Percentiles rank a stretch among this genome's conserved stretches.
Conservation (phyloP, 2,888 invertebrate genomes). For the Hydroisotoma schaefferi region DNA sequence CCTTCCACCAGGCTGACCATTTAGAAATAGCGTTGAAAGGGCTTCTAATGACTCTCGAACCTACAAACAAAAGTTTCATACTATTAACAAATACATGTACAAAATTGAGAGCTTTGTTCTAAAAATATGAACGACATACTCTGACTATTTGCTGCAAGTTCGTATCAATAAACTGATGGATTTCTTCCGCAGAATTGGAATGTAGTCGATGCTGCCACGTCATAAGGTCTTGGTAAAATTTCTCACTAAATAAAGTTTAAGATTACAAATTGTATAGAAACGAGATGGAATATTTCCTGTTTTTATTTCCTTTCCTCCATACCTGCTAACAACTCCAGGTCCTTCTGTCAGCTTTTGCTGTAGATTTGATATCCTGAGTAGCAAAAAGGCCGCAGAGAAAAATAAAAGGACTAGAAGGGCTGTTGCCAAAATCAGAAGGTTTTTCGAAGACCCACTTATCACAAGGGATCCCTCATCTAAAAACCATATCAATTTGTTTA, state of each 20-base stretch:
- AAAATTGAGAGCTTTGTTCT: background rate
- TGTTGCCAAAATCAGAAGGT: constrained; percentile 57
- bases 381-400: constrained; percentile 59
- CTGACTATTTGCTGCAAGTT: constrained; percentile 77
- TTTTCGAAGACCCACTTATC: too few relatives aligned
- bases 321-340: constrained; percentile 37
- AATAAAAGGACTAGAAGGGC: constrained; percentile 59
- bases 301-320: constrained; percentile 2
- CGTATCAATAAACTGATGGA: constrained; percentile 69
- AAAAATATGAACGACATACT: constrained; percentile 57
- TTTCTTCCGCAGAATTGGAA: constrained; percentile 67
- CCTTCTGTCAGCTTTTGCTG: constrained; percentile 50
- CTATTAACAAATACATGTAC: background rate
- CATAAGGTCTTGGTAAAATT: constrained; percentile 64
- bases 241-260: constrained; percentile 53
- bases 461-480: too few relatives aligned
- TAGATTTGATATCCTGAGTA: constrained; percentile 59
- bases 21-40: constrained; percentile 62
- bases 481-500: too few relatives aligned
- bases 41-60: constrained; percentile 77
- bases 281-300: background rate
- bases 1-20: too few relatives aligned
- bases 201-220: constrained; percentile 68
- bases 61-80: constrained; percentile 54
- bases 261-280: constrained; percentile 15